A percentile compares a stretch with the other conserved stretches of the same genome.
These are phyloP conservation scores for Oncorhynchus tshawytscha DNA, from an alignment of 2,113 vertebrate genomes.

Conservation along the genomic window DNA sequence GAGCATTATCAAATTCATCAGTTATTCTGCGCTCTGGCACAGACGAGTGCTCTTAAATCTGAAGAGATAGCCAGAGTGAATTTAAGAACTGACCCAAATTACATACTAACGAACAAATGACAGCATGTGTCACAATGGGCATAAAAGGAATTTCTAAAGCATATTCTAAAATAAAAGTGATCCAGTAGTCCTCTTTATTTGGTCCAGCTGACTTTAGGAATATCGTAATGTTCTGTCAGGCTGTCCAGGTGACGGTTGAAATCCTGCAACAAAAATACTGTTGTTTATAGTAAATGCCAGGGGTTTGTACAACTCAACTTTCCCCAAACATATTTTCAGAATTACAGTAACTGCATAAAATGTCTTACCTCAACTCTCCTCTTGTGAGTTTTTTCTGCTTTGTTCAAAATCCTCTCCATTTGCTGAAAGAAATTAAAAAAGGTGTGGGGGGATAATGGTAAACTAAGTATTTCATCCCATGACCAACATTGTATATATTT, in stretches of 20 bases:
- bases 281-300: not conserved
- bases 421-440: conserved; percentile 71
- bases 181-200: conserved; percentile 74
- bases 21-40: no score
- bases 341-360: not conserved
- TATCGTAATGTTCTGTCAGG: conserved; percentile 96
- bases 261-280: conserved; percentile 72
- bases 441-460: not conserved
- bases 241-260: conserved; percentile 96
- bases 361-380: conserved; percentile 88
- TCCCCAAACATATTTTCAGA: not conserved
- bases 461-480: not conserved
- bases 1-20: no score
- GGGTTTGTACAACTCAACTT: not conserved
- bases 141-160: not conserved
- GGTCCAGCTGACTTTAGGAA: conserved; percentile 99
- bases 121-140: not conserved
- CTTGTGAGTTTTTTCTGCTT: conserved; percentile 96
- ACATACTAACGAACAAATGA: not conserved
- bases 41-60: no score
- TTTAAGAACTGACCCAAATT: not conserved
- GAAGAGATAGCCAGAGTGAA: no score
- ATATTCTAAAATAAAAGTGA: not conserved
- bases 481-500: not conserved
- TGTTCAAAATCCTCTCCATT: conserved; percentile 97